Evolutionary conservation across 2,113 vertebrate genomes (phyloP).

Genomic region (Eolophus roseicapilla): DNA sequence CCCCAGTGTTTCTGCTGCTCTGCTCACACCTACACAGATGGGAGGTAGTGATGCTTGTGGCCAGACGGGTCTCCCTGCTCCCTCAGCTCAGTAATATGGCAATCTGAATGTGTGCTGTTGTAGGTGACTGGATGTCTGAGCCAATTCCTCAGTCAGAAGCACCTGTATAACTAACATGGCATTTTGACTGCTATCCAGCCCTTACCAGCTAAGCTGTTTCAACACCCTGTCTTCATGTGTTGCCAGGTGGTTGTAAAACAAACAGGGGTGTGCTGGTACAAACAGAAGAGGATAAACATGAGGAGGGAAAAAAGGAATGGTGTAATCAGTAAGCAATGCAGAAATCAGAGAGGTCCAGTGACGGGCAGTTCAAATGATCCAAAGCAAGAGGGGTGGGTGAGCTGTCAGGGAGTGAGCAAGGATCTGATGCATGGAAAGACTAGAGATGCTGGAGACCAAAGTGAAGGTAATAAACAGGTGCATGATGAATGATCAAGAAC

Average conservation of each 20-base stretch:
- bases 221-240: constrained; percentile 34
- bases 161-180: constrained; percentile 38
- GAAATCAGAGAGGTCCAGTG: neutral
- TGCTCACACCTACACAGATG: neutral
- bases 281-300: neutral
- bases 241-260: constrained; percentile 63
- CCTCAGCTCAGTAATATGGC: neutral
- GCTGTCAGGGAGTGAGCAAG: neutral
- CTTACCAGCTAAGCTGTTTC: constrained; percentile 45
- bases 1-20: neutral
- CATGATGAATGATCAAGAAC: neutral
- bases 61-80: neutral
- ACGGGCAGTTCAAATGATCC: neutral
- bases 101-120: neutral
- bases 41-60: neutral
- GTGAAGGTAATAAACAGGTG: neutral
- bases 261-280: constrained; percentile 18
- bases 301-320: neutral
- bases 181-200: constrained; percentile 48
- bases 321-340: neutral
- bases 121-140: constrained; percentile 50
- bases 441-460: neutral
- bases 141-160: constrained; percentile 58
- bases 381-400: neutral
- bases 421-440: neutral